phyloP scores from a whole-genome alignment of 2,888 invertebrate species.

The Ditula angustiorana region DNA sequence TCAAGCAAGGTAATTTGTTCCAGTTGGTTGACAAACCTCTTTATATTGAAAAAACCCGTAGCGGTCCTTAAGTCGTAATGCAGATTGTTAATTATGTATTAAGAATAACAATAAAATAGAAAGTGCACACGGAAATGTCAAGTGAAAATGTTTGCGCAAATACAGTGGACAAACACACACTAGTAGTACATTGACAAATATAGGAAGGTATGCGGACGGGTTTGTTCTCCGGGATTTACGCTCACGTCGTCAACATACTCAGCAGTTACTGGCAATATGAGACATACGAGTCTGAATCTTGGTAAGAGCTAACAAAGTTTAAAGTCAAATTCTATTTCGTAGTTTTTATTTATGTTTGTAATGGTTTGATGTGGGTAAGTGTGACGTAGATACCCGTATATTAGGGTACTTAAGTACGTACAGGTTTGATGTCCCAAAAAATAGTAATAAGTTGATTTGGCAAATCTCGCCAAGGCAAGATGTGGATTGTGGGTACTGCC shows the following conservation, averaged over 20 bases:
- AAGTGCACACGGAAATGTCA: conserved; percentile 64
- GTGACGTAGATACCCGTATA: not conserved
- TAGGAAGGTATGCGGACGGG: conserved; percentile 7
- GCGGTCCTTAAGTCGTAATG: not conserved
- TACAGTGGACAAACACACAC: conserved; percentile 43
- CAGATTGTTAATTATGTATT: not conserved
- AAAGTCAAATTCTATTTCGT: not conserved
- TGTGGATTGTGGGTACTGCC: no score
- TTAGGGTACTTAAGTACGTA: not conserved
- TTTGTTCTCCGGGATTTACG: not conserved
- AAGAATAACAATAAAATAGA: conserved; percentile 44
- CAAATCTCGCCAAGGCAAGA: no score
- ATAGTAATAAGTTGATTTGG: not conserved
- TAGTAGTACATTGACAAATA: conserved; percentile 23
- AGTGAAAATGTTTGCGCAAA: conserved; percentile 49
- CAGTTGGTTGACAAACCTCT: no score
- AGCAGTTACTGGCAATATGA: not conserved
- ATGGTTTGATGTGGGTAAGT: not conserved
- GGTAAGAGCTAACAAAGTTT: not conserved
- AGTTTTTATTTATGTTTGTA: not conserved
- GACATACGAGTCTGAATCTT: not conserved
- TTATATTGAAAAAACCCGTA: no score
- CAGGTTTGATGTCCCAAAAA: not conserved
- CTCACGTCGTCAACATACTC: not conserved
- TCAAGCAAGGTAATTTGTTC: no score